Conservation (phyloP, 2,888 invertebrate species). For the Apodemia duryi region DNA sequence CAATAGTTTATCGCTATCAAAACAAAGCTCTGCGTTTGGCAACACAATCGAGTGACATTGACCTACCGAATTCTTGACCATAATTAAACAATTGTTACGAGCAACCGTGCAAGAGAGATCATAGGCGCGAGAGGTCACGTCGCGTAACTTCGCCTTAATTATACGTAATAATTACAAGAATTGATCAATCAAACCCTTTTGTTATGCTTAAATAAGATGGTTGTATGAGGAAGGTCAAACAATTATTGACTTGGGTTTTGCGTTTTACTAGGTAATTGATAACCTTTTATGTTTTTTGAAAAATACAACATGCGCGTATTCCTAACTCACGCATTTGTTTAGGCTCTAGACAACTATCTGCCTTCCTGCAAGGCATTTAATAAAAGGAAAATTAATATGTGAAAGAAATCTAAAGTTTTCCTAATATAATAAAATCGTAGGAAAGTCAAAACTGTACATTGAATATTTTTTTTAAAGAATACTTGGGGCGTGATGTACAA, state of each 20-base stretch:
- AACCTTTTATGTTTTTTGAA: not conserved
- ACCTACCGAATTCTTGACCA: conserved; percentile 29
- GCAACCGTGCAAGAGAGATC: conserved; percentile 11
- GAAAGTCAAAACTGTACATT: no score
- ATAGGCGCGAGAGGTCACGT: conserved; percentile 12
- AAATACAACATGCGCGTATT: not conserved
- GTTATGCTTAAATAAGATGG: conserved; percentile 6
- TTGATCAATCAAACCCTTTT: conserved; percentile 15
- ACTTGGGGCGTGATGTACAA: no score
- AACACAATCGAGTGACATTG: conserved; percentile 26
- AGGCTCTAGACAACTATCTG: no score
- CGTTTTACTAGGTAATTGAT: not conserved
- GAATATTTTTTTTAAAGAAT: no score
- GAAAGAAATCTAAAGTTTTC: no score
- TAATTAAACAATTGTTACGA: conserved; percentile 23
- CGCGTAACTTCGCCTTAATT: conserved; percentile 13
- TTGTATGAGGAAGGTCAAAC: not conserved
- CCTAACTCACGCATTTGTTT: not conserved
- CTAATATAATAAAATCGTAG: no score
- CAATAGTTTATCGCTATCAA: conserved; percentile 11
- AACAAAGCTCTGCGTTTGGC: conserved; percentile 18
- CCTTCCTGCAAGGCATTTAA: no score
- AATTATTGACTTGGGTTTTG: not conserved
- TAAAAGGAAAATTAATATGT: no score
- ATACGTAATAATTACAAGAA: conserved; percentile 15